Conservation (phyloP, 2,113 vertebrate species). For the Sclerurus mexicanus region DNA sequence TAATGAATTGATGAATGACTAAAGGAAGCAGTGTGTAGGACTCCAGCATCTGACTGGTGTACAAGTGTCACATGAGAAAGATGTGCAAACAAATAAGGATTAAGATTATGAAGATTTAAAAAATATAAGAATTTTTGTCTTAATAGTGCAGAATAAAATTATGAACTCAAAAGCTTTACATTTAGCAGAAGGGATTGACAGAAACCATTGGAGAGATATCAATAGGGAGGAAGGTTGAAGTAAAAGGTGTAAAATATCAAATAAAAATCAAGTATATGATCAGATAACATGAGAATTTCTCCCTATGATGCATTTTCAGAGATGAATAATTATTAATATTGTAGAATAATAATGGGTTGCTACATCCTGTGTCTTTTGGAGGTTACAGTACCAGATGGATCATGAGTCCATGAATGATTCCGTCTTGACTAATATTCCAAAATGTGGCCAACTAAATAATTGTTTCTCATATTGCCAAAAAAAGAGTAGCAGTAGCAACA, state of each 20-base stretch:
- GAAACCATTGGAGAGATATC: neutral
- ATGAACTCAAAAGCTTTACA: neutral
- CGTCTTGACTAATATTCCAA: neutral
- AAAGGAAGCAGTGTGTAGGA: neutral
- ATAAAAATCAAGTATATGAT: neutral
- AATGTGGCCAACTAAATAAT: fast-evolving
- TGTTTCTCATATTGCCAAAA: neutral
- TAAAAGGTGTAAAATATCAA: neutral
- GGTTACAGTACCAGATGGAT: neutral
- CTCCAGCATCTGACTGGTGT: neutral
- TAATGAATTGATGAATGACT: neutral
- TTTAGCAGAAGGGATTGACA: neutral
- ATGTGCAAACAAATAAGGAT: neutral
- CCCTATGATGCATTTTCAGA: neutral
- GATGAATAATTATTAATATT: neutral
- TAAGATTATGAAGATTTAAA: neutral
- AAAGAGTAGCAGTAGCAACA: neutral
- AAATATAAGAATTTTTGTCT: fast-evolving
- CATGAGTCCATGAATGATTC: neutral
- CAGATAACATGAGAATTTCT: neutral
- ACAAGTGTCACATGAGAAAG: neutral
- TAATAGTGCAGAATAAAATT: neutral
- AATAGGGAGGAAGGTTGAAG: neutral
- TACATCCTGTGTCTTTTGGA: neutral
- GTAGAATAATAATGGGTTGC: neutral